Percentiles rank a stretch among this genome's conserved stretches.
phyloP scores from a whole-genome alignment of 2,113 vertebrate species.

The Eurystomus gularis region DNA sequence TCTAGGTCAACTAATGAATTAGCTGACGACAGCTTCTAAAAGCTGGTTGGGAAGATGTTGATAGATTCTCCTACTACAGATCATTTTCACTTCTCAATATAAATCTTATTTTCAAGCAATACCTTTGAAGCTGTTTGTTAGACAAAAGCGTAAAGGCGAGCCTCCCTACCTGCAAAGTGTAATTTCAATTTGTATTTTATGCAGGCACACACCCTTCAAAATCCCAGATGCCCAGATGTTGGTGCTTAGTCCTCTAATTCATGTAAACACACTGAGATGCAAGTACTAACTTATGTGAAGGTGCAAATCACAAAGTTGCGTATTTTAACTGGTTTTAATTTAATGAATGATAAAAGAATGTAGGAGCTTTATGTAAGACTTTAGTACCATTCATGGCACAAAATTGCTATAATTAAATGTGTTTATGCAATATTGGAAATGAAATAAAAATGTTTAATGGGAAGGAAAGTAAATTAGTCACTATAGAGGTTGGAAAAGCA shows the following conservation, averaged over 20 bases:
- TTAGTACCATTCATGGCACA: not conserved
- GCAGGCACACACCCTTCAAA: not conserved
- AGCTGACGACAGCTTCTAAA: constrained; percentile 9
- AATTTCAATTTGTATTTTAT: not conserved
- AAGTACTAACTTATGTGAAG: not conserved
- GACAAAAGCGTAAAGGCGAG: not conserved
- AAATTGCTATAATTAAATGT: constrained; percentile 48
- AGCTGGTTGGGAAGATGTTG: not conserved
- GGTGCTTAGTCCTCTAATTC: not conserved
- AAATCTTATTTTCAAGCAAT: constrained; percentile 56
- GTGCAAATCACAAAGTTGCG: not conserved
- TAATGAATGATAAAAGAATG: constrained; percentile 32
- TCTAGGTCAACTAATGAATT: constrained; percentile 36
- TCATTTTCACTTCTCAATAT: constrained; percentile 44
- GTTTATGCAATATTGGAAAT: constrained; percentile 35
- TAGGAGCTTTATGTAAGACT: constrained; percentile 13
- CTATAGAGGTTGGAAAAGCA: not conserved
- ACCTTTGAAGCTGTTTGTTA: constrained; percentile 8
- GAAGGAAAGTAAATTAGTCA: constrained; percentile 31
- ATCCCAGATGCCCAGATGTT: not conserved
- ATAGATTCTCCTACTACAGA: not conserved
- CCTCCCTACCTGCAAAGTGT: not conserved
- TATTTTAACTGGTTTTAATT: constrained; percentile 25
- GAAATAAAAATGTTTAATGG: not conserved
- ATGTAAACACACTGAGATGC: not conserved